Conservation (phyloP, 1,140 invertebrate genomes). For the Calliphora vicina region DNA sequence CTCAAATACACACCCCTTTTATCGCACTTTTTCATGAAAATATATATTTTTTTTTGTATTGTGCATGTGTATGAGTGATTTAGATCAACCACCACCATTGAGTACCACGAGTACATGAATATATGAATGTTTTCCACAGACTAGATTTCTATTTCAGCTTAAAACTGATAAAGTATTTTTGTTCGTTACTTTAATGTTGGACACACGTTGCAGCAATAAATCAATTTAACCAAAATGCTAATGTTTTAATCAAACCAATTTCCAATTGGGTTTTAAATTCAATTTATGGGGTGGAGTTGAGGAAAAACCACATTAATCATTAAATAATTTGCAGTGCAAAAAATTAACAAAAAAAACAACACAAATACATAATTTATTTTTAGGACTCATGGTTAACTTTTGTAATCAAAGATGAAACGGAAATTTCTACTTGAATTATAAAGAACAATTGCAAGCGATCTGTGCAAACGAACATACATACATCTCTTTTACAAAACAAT, state of each 20-base stretch:
- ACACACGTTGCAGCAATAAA: background rate
- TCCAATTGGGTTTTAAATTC: background rate
- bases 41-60: background rate
- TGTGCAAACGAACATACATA: background rate
- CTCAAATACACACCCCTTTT: no score
- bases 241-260: background rate
- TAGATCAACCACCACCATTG: background rate
- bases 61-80: background rate
- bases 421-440: background rate
- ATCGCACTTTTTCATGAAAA: background rate
- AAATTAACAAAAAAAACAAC: background rate
- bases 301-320: slow-evolving; percentile 7
- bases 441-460: background rate
- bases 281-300: background rate
- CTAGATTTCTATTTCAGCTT: background rate
- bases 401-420: slow-evolving; percentile 9
- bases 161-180: background rate
- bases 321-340: background rate
- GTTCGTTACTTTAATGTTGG: background rate
- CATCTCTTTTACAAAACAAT: background rate
- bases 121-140: background rate
- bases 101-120: no score
- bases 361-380: background rate
- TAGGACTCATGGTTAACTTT: background rate
- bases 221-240: background rate